Evolutionary conservation across 1,140 invertebrate genomes (phyloP), one percentile per base, ranked within the genome.

Genomic region (Hesperophylax magnus): DNA sequence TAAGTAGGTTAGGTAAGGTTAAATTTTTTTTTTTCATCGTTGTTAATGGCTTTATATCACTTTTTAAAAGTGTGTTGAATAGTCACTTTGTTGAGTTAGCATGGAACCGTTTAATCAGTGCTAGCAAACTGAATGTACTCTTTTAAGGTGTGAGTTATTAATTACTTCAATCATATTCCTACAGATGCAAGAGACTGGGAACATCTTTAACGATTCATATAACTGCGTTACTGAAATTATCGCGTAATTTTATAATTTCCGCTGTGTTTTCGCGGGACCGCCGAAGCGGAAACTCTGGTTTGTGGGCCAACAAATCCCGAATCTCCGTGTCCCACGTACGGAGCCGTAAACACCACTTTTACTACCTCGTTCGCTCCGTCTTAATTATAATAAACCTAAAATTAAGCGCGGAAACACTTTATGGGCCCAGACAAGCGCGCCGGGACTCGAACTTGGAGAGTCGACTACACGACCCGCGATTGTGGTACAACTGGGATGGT

Each of bases 351-450:
- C 67, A 71, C 67, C 67, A 71, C 31, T 71, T 47, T 47, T 71
- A 71, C 39, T 47, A 52, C 39, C 67, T 71, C 39, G 39, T 71
- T 71, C n/a, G 17, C 39, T 47, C 34, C 39, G 39, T 71, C 67
- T 71, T 71, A 47, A 71, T 71, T 71, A 71, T 71, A 71, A 71
- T 71, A 71, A 71, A 71, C 67, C 34, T 71, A 71, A 71, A 71
- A 71, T 71, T 71, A 71, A 71, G 31, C 67, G 39, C 9, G 39
- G 67, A 39, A 71, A 52, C 67, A 71, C n/a, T 71, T 71, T 47
- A 47, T 52, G 67, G 15, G 15, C 39, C 15, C 39, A 17, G 67
- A 71, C 34, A 71, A 39, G 17, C 67, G 67, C 34, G 39, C 34
- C n/a, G 67, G 67, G 67, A 71, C 31, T 65, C 39, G 67, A 34